These are phyloP conservation scores for Lepidotrigona ventralis DNA, from an alignment of 1,140 invertebrate species.

Conservation along the genomic window DNA sequence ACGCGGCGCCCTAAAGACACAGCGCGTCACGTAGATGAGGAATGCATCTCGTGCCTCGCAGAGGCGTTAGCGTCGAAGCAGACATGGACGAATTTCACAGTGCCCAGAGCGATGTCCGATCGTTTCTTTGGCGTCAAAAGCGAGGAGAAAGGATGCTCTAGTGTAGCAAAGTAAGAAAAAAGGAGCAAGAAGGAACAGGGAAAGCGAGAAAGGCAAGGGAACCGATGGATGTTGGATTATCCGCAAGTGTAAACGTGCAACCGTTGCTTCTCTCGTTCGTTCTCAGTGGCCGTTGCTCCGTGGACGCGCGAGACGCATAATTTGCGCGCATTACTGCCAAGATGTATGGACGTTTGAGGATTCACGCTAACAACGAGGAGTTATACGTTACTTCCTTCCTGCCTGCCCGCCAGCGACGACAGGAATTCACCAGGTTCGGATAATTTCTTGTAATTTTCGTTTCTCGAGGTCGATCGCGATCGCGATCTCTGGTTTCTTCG, in stretches of 20 bases:
- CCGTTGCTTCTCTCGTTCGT: slow-evolving; percentile 46
- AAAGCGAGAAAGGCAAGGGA: not conserved
- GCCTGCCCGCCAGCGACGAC: not conserved
- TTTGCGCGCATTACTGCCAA: slow-evolving; percentile 74
- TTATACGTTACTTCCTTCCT: slow-evolving; percentile 52
- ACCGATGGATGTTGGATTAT: slow-evolving; percentile 53
- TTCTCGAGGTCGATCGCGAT: slow-evolving; percentile 42
- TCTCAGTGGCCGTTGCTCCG: slow-evolving; percentile 63
- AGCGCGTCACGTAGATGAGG: slow-evolving; percentile 17
- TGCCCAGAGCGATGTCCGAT: slow-evolving; percentile 12
- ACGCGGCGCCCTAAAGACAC: not conserved
- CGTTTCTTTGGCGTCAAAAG: slow-evolving; percentile 13
- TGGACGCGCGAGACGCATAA: slow-evolving; percentile 70
- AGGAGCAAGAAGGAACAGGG: not conserved
- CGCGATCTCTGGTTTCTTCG: slow-evolving; percentile 13
- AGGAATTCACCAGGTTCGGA: not conserved
- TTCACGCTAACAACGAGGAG: slow-evolving; percentile 16
- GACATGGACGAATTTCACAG: slow-evolving; percentile 27
- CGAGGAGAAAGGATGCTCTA: not conserved
- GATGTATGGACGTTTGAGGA: slow-evolving; percentile 48
- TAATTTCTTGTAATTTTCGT: slow-evolving; percentile 44
- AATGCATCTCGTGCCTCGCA: slow-evolving; percentile 10
- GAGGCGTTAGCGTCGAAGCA: slow-evolving; percentile 2
- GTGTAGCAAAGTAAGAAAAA: not conserved
- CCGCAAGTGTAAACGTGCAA: slow-evolving; percentile 49